Percentiles rank a stretch among this genome's conserved stretches.
These are phyloP conservation scores for Aphaenogaster floridana DNA, from an alignment of 1,140 invertebrate genomes.

Conservation along the genomic window DNA sequence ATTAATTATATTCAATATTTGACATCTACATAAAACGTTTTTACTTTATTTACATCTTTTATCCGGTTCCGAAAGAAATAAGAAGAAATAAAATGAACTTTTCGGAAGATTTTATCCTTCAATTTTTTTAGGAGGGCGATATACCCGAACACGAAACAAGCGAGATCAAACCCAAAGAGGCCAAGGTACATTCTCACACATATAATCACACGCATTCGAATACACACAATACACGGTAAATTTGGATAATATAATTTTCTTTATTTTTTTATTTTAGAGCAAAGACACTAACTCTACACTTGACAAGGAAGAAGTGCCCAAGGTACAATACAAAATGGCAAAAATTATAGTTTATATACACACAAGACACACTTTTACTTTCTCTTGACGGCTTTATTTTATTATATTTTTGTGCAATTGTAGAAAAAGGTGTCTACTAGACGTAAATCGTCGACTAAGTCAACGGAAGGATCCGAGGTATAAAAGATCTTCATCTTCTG, in stretches of 20 bases:
- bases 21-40: not conserved
- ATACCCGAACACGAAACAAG: constrained; percentile 51
- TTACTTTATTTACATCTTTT: not conserved
- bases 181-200: constrained; percentile 57
- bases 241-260: constrained; percentile 20
- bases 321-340: constrained; percentile 56
- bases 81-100: not conserved
- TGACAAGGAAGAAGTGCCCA: constrained; percentile 63
- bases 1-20: not conserved
- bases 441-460: constrained; percentile 66
- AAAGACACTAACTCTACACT: constrained; percentile 58
- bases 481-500: constrained; percentile 47
- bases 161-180: constrained; percentile 39
- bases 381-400: not conserved
- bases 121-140: constrained; percentile 51
- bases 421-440: constrained; percentile 63
- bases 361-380: not conserved
- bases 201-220: not conserved
- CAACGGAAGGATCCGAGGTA: constrained; percentile 66
- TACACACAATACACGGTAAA: not conserved
- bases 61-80: not conserved
- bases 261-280: constrained; percentile 67
- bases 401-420: constrained; percentile 45
- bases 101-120: constrained; percentile 17
- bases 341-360: not conserved